Conservation (phyloP, 2,113 vertebrate genomes). For the Syrrhaptes paradoxus region DNA sequence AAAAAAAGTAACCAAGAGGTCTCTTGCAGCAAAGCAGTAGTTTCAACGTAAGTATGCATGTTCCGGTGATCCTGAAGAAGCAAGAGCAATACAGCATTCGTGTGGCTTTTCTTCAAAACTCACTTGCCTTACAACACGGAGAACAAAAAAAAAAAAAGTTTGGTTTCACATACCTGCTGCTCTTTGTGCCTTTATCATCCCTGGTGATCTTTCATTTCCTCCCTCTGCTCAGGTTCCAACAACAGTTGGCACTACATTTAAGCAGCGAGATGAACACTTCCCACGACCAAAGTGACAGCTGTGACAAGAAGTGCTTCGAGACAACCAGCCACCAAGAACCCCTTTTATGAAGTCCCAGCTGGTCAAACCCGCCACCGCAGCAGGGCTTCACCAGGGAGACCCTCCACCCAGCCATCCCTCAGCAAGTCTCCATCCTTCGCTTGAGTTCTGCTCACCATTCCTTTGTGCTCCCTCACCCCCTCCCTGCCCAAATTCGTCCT, state of each 20-base stretch:
- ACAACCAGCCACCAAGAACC: not conserved
- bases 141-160: not conserved
- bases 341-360: not conserved
- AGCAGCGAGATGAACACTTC: not conserved
- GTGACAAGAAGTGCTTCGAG: fast-evolving
- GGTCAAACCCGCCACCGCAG: not conserved
- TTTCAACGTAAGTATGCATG: fast-evolving
- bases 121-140: not conserved
- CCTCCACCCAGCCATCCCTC: not conserved
- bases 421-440: not conserved
- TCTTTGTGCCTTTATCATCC: not conserved
- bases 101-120: not conserved
- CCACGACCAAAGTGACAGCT: not conserved
- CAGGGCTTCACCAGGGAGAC: not conserved
- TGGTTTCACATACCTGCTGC: not conserved
- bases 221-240: not conserved
- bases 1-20: not conserved
- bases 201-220: not conserved
- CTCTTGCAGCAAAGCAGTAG: not conserved
- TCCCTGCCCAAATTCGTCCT: not conserved
- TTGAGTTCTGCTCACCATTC: not conserved
- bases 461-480: not conserved
- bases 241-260: not conserved
- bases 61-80: not conserved
- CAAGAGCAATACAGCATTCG: not conserved